phyloP scores from a whole-genome alignment of 2,797 vertebrate species.

The Mycteria americana region DNA sequence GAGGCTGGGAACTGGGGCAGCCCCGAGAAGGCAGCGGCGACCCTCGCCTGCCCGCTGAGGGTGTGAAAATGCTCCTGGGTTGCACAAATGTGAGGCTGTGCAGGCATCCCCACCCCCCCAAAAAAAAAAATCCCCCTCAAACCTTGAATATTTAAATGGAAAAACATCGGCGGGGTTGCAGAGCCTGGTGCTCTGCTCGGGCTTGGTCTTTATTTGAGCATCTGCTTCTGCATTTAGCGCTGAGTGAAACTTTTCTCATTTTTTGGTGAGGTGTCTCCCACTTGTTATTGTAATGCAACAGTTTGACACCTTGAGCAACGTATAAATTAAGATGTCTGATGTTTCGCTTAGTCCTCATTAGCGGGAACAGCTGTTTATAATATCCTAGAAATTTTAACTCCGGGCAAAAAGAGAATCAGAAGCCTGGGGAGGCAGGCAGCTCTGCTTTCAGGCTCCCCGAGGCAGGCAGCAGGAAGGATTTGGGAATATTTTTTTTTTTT shows the following conservation, averaged over 20 bases:
- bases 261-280: background rate
- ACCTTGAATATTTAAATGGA: background rate
- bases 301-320: slow-evolving; percentile 29
- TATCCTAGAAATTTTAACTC: background rate
- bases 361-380: background rate
- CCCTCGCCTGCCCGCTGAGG: background rate
- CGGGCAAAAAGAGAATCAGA: background rate
- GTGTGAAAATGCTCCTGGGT: background rate
- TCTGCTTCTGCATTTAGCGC: background rate
- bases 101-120: background rate
- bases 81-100: background rate
- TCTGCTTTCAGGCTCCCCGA: background rate
- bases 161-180: background rate
- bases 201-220: background rate
- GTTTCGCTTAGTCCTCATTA: background rate
- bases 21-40: background rate
- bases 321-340: slow-evolving; percentile 21
- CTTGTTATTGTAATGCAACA: slow-evolving; percentile 26
- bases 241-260: accelerated
- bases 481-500: background rate
- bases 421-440: background rate
- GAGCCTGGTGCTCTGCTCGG: background rate
- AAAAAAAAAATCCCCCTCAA: background rate
- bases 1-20: background rate
- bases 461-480: background rate